A percentile compares a stretch with the other conserved stretches of the same genome.
These are phyloP conservation scores for Leptodactylus fallax DNA, from an alignment of 2,797 vertebrate species.

Conservation along the genomic window DNA sequence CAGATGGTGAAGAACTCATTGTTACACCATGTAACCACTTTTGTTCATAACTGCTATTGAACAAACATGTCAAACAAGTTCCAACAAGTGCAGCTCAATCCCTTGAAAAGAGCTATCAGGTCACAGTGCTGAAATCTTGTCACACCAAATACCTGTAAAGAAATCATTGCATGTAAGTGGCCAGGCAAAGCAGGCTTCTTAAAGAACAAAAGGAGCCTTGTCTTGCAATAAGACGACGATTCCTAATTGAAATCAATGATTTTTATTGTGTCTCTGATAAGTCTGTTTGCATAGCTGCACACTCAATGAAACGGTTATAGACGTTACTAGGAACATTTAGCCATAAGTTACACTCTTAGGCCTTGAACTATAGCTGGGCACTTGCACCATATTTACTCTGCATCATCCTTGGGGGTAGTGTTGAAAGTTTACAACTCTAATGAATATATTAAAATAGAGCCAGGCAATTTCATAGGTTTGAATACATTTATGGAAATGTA, in stretches of 20 bases:
- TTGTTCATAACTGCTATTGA: conserved; percentile 65
- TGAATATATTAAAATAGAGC: conserved; percentile 65
- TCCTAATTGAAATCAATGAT: conserved; percentile 78
- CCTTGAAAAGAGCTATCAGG: conserved; percentile 70
- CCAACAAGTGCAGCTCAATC: conserved; percentile 71
- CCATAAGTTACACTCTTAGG: conserved; percentile 60
- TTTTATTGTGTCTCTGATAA: conserved; percentile 75
- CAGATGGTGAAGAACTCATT: conserved; percentile 64
- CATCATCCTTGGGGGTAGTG: conserved; percentile 69
- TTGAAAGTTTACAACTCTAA: conserved; percentile 69
- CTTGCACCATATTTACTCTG: conserved; percentile 69
- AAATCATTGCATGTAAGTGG: conserved; percentile 68
- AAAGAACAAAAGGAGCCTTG: conserved; percentile 74
- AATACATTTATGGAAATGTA: conserved; percentile 72
- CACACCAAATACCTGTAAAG: conserved; percentile 71
- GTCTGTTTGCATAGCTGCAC: conserved; percentile 75
- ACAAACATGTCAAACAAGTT: conserved; percentile 71
- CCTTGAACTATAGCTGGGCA: conserved; percentile 68
- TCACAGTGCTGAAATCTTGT: conserved; percentile 73
- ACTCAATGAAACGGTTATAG: conserved; percentile 72
- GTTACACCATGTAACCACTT: conserved; percentile 64
- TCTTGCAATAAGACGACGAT: conserved; percentile 71
- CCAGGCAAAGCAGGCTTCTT: conserved; percentile 68
- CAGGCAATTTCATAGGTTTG: conserved; percentile 69
- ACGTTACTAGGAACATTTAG: conserved; percentile 69